Evolutionary conservation across 1,140 invertebrate genomes (phyloP).

Genomic region (Onthophagus taurus): DNA sequence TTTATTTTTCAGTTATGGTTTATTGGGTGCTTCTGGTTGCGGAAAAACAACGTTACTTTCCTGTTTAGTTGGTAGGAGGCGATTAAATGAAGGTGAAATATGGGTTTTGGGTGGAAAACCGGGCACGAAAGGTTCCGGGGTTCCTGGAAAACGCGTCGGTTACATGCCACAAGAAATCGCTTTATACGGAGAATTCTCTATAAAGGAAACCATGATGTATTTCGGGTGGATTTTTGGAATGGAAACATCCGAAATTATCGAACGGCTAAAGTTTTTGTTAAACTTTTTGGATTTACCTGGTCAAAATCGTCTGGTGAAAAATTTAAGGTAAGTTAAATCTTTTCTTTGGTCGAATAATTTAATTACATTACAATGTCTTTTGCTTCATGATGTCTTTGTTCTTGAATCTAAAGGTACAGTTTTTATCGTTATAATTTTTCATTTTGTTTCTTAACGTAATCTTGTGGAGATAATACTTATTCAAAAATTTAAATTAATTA

Average conservation of each 20-base stretch:
- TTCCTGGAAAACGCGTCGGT: conserved; percentile 77
- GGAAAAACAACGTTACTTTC: conserved; percentile 76
- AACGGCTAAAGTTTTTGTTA: conserved; percentile 77
- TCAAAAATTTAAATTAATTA: too few species aligned
- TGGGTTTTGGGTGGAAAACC: conserved; percentile 79
- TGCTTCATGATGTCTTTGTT: too few species aligned
- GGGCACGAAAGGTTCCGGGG: conserved; percentile 68
- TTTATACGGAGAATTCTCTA: conserved; percentile 88
- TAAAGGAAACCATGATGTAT: conserved; percentile 90
- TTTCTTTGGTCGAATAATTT: too few species aligned
- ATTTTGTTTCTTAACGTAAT: too few species aligned
- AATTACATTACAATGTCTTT: too few species aligned
- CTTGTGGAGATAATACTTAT: too few species aligned
- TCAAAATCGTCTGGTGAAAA: conserved; percentile 75
- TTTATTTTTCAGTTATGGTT: conserved; percentile 64
- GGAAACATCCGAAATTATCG: conserved; percentile 66
- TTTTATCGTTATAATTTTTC: too few species aligned
- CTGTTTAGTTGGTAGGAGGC: conserved; percentile 75
- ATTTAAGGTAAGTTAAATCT: conserved; percentile 40
- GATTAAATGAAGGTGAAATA: conserved; percentile 74
- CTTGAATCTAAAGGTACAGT: too few species aligned
- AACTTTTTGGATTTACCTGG: conserved; percentile 83
- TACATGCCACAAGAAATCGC: conserved; percentile 87
- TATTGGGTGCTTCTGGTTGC: conserved; percentile 77
- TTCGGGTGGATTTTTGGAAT: conserved; percentile 95